Conservation (phyloP, 1,140 invertebrate genomes). For the Lerema accius region DNA sequence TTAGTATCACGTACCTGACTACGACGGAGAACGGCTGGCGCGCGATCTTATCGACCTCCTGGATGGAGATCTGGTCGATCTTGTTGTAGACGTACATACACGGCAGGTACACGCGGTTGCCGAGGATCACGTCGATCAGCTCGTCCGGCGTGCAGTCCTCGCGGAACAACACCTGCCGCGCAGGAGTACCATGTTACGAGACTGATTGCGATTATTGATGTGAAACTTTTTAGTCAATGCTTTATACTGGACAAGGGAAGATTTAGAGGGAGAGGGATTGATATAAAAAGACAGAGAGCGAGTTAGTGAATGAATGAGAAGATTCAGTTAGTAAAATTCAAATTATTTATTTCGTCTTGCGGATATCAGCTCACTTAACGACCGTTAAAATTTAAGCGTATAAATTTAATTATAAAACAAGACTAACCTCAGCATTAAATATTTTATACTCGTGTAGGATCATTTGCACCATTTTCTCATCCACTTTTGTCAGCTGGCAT, state of each 20-base stretch:
- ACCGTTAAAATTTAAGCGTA: too few relatives aligned
- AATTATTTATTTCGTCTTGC: too few relatives aligned
- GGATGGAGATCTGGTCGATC: slow-evolving; percentile 99
- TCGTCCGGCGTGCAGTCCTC: slow-evolving; percentile 98
- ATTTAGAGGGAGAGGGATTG: too few relatives aligned
- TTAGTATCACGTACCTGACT: slow-evolving; percentile 95
- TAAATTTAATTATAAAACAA: not conserved
- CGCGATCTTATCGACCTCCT: slow-evolving; percentile 98
- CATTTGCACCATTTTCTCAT: slow-evolving; percentile 99
- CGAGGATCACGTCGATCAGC: slow-evolving; percentile 99
- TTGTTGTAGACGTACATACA: slow-evolving; percentile 99
- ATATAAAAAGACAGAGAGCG: too few relatives aligned
- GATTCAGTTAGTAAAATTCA: too few relatives aligned
- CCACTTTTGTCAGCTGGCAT: slow-evolving; percentile 95
- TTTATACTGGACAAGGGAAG: too few relatives aligned
- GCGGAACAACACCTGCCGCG: slow-evolving; percentile 93
- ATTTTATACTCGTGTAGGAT: slow-evolving; percentile 99
- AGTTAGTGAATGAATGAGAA: too few relatives aligned
- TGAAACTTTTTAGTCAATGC: too few relatives aligned
- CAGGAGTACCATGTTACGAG: too few relatives aligned
- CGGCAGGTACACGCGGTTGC: slow-evolving; percentile 98
- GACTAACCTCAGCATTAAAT: slow-evolving; percentile 95
- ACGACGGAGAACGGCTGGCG: slow-evolving; percentile 95
- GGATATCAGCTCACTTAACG: too few relatives aligned
- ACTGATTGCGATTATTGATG: too few relatives aligned